Evolutionary conservation across 2,888 invertebrate genomes (phyloP), one percentile per base, ranked within the genome.

Genomic region (Chrysodeixis includens): DNA sequence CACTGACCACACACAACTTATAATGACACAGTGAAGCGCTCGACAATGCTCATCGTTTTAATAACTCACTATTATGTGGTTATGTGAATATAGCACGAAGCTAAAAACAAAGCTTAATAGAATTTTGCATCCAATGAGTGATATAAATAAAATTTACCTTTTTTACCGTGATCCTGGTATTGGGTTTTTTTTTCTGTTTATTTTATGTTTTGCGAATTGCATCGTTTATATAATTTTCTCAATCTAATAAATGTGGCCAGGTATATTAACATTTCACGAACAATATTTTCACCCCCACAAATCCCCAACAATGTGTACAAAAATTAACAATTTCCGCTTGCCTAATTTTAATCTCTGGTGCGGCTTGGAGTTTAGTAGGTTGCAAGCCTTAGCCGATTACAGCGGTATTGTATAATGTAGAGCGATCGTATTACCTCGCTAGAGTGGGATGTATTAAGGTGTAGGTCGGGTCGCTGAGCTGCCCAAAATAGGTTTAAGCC

Each of bases 371-470:
- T 71, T 70, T 69, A 59, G 69, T 69, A 53, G 57, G 62, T 78
- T 62, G 79, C 69, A 64, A 66, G 61, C 62, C 59, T 58, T 76
- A 79, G 78, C 77, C 66, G 77, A 74, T 79, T 74, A 79, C 62
- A 18, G 60, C 57, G 56, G 60, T 65, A 69, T 69, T 66, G 63
- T 71, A 69, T 78, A 69, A 76, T 74, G 69, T 69, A 52, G 55
- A 57, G 35, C 64, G 68, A 60, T 74, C 65, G 58, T 56, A 60
- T 66, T 69, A 69, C 71, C 62, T 53, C 40, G 53, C 66, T 66
- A 58, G 54, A 54, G 35, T 51, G 40, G 44, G 51, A 49, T 44
- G 46, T 71, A 61, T 70, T 54, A 55, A 22, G 44, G 22, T 53
- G 30, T 52, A 57, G n/a, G 56, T 62, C 14, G 49, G 22, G 49